phyloP scores from a whole-genome alignment of 2,888 invertebrate genomes.

The Mythimna lalbum region DNA sequence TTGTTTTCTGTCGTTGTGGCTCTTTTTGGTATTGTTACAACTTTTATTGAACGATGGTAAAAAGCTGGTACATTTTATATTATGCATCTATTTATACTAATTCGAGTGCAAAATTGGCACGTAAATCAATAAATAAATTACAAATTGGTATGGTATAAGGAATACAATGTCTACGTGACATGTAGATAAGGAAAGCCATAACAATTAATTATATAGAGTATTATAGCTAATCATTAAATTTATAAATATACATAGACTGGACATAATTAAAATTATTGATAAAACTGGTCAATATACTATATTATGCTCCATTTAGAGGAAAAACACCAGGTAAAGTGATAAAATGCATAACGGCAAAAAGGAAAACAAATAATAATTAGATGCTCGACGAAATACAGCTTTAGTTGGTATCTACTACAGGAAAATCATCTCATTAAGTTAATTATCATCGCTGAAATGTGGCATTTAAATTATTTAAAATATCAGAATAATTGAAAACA shows the following conservation, averaged over 20 bases:
- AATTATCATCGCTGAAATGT: background rate
- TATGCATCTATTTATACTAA: background rate
- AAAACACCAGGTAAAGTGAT: slow-evolving; percentile 20
- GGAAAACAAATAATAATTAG: slow-evolving; percentile 25
- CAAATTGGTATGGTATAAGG: background rate
- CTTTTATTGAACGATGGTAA: background rate
- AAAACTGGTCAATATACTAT: background rate
- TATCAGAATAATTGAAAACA: slow-evolving; percentile 1
- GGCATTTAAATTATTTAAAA: background rate
- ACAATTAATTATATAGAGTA: background rate
- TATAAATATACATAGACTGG: no score
- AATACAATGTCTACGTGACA: background rate
- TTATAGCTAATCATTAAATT: slow-evolving; percentile 7
- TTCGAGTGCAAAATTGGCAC: background rate
- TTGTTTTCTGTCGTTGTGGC: slow-evolving; percentile 1
- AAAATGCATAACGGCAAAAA: background rate
- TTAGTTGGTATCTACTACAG: background rate
- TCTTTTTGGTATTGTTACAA: background rate
- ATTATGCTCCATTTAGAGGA: slow-evolving; percentile 6
- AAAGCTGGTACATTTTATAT: background rate
- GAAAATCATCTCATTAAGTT: slow-evolving; percentile 29
- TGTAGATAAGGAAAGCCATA: background rate
- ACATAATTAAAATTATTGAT: slow-evolving; percentile 2
- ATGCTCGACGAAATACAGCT: slow-evolving; percentile 11
- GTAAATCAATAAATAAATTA: background rate